Evolutionary conservation across 2,888 invertebrate genomes (phyloP).

Genomic region (Campoplex nolae): DNA sequence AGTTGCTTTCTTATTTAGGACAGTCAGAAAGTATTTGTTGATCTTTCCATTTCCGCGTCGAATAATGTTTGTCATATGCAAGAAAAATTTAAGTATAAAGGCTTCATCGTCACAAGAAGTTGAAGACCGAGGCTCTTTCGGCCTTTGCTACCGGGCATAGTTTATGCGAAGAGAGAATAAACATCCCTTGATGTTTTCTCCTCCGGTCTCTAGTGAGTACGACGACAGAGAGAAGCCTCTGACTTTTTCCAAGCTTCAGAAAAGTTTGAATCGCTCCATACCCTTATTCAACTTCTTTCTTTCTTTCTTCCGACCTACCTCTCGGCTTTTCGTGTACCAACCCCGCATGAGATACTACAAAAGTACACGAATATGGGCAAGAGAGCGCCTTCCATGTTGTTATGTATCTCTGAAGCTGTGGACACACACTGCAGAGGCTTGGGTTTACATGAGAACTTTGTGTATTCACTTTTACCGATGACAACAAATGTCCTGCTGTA

Average conservation of each 20-base stretch:
- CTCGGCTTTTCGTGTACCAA: constrained; percentile 36
- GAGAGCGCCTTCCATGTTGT: constrained; percentile 24
- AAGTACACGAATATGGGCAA: constrained; percentile 6
- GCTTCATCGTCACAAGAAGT: constrained; percentile 19
- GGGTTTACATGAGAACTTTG: background rate
- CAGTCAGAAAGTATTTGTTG: constrained; percentile 22
- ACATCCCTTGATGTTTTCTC: constrained; percentile 70
- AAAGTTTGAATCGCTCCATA: constrained; percentile 43
- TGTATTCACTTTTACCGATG: constrained; percentile 39
- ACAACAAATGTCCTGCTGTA: constrained; percentile 22
- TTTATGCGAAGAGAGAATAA: constrained; percentile 62
- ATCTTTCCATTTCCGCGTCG: constrained; percentile 23
- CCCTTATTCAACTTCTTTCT: constrained; percentile 44
- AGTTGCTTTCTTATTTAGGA: background rate
- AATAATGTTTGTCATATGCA: constrained; percentile 39
- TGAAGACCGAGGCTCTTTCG: constrained; percentile 50
- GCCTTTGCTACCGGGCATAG: constrained; percentile 26
- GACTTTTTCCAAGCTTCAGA: constrained; percentile 44
- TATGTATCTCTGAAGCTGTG: constrained; percentile 27
- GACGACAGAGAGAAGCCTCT: constrained; percentile 30
- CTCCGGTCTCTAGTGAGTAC: constrained; percentile 44
- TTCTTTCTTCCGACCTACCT: constrained; percentile 21
- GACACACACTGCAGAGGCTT: background rate
- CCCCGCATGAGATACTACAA: constrained; percentile 32
- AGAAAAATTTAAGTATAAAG: constrained; percentile 6